phyloP scores from a whole-genome alignment of 1,140 invertebrate genomes.

The Mycetomoellerius zeteki region DNA sequence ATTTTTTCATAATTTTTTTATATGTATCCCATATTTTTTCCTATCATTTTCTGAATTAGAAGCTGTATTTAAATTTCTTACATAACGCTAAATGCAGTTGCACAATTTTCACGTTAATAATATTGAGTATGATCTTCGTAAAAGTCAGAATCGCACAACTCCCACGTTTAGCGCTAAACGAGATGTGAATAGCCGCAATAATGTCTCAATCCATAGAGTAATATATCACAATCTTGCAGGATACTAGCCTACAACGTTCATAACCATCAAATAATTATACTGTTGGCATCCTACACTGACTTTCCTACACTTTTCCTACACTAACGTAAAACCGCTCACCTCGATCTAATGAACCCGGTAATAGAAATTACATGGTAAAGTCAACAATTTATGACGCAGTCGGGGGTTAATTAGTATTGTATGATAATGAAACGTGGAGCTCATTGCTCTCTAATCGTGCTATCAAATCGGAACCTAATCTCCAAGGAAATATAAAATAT shows the following conservation, averaged over 20 bases:
- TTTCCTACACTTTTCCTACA: too few relatives aligned
- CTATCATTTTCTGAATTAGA: neutral
- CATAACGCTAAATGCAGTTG: neutral
- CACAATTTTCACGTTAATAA: slow-evolving; percentile 10
- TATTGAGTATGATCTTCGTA: slow-evolving; percentile 46
- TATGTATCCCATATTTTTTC: neutral
- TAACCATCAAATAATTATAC: slow-evolving; percentile 54
- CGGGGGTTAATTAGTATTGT: slow-evolving; percentile 39
- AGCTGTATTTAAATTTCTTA: neutral
- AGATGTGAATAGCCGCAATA: slow-evolving; percentile 14
- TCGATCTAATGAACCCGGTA: slow-evolving; percentile 18
- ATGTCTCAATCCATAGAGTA: slow-evolving; percentile 50
- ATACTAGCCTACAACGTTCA: slow-evolving; percentile 28
- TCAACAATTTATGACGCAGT: slow-evolving; percentile 40
- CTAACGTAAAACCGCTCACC: slow-evolving; percentile 1
- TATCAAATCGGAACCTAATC: slow-evolving; percentile 7
- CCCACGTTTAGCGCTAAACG: slow-evolving; percentile 29
- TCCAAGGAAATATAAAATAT: neutral
- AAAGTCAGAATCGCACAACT: slow-evolving; percentile 33
- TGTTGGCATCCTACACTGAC: slow-evolving; percentile 33
- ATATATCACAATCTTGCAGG: slow-evolving; percentile 56
- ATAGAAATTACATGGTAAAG: slow-evolving; percentile 49
- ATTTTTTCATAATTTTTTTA: neutral
- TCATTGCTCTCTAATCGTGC: neutral
- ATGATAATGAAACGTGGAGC: slow-evolving; percentile 13